Percentiles rank a stretch among this genome's conserved stretches.
These are phyloP conservation scores for Lutjanus campechanus DNA, from an alignment of 2,797 vertebrate species.

Conservation along the genomic window DNA sequence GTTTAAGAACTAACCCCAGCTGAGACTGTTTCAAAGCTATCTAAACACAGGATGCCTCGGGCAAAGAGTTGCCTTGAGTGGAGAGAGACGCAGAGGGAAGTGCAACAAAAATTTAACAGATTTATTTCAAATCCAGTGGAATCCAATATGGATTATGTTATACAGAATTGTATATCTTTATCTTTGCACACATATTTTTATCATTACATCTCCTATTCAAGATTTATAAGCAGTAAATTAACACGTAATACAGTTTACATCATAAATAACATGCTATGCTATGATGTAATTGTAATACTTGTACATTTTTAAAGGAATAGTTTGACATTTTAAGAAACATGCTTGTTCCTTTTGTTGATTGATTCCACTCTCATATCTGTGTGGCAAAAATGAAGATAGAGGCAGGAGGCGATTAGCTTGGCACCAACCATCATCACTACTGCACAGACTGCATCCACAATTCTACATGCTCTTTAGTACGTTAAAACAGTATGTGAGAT, in stretches of 20 bases:
- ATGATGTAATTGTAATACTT: neutral
- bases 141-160: neutral
- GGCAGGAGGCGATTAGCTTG: neutral
- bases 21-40: constrained; percentile 65
- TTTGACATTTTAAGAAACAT: no score
- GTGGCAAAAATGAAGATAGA: neutral
- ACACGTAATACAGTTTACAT: neutral
- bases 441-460: no score
- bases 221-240: neutral
- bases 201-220: neutral
- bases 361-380: neutral
- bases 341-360: no score
- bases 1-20: constrained; percentile 63
- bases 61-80: constrained; percentile 41
- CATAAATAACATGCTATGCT: neutral
- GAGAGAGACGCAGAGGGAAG: constrained; percentile 19
- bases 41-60: constrained; percentile 44
- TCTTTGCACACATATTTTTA: neutral
- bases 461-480: no score
- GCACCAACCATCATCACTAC: neutral
- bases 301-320: neutral
- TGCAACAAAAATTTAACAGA: constrained; percentile 16
- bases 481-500: no score
- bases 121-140: constrained; percentile 25
- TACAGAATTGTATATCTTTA: constrained; percentile 19